Conservation (phyloP, 1,140 invertebrate genomes). For the Cydia splendana region DNA sequence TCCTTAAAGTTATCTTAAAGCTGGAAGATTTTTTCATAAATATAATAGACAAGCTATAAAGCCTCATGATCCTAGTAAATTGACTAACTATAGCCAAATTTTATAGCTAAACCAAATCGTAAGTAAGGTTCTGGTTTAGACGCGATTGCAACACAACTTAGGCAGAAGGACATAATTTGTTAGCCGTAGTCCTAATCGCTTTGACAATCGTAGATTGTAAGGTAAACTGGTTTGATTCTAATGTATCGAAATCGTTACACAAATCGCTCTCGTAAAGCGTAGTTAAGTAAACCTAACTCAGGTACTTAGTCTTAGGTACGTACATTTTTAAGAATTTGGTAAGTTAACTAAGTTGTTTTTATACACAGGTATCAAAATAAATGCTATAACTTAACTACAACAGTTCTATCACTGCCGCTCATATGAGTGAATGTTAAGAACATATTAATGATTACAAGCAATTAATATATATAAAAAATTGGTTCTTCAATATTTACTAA, state of each 20-base stretch:
- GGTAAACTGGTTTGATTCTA: conserved; percentile 22
- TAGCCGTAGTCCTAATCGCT: conserved; percentile 9
- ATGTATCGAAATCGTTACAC: conserved; percentile 7
- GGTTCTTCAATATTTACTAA: no score
- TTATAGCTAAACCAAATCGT: neutral
- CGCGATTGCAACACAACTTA: neutral
- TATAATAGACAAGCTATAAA: neutral
- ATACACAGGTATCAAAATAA: no score
- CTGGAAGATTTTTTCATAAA: neutral
- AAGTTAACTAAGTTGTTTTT: no score
- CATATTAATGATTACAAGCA: no score
- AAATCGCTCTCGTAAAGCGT: neutral
- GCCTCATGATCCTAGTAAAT: neutral
- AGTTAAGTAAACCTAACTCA: neutral
- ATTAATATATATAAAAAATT: no score
- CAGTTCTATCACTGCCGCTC: no score
- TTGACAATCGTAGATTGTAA: conserved; percentile 26
- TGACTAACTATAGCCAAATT: neutral
- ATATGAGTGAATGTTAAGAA: no score
- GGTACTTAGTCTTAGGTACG: neutral
- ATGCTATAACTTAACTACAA: no score
- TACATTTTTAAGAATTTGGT: no score
- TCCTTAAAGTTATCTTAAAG: no score
- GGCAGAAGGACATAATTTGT: conserved; percentile 17
- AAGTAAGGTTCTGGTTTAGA: conserved; percentile 16